Evolutionary conservation across 2,113 vertebrate species (phyloP), one percentile per base, ranked within the genome.

Genomic region (Lagopus leucura): DNA sequence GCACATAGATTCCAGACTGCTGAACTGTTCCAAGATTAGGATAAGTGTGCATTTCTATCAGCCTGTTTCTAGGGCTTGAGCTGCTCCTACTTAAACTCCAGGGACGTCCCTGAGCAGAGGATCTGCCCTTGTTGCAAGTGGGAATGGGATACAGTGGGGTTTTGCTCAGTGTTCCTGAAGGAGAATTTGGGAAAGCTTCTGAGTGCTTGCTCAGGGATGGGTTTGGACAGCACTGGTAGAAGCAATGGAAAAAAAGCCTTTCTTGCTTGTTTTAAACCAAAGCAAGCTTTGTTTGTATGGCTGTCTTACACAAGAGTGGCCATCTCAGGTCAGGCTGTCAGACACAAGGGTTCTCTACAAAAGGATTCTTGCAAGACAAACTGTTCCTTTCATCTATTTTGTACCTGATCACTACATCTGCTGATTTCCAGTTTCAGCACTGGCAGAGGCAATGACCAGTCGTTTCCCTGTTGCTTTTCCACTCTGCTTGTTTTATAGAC

Each of bases 21-120:
- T 2, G 73, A 54, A 45, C 5, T 86, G n/a, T 77, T 93, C 61
- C 8, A 6, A 70, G 25, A 9, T 57, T 54, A 13, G 13, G 32
- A 4, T 6, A 18, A 20, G 63, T 16, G 36, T 36, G 27, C 15
- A 21, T 30, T 24, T 24, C 76, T 0, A 0, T 32, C 57, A 72
- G 25, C 52, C 47, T 86, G 1, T 18, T 72, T 70, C 61, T 78
- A 54, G 54, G 77, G 70, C 63, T 75, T 43, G 52, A 82, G 70
- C n/a, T 81, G 32, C 74, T 77, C 20, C n/a, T 69, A 18, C 6
- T 5, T 71, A 74, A 81, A 78, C 81, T 75, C 4, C 30, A 28
- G 43, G 36, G 65, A 22, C 36, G 28, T 79, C n/a, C 16, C 36
- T 79, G 83, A 75, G 24, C 61, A 65, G 38, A 18, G n/a, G 8